Evolutionary conservation across 2,113 vertebrate species (phyloP).

Genomic region (Apaloderma vittatum): DNA sequence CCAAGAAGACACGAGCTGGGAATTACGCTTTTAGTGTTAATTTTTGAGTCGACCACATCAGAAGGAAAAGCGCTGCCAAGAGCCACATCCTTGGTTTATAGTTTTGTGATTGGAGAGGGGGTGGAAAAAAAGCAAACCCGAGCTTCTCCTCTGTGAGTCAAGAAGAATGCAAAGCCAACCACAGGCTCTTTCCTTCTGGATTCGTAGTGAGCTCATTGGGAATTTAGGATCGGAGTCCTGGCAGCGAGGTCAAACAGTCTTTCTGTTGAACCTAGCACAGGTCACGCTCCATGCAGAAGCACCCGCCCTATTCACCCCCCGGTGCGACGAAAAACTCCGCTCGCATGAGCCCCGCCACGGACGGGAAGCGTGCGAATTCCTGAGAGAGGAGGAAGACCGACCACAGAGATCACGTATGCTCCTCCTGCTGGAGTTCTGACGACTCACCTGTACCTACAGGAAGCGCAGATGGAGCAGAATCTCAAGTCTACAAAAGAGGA

Average conservation of each 20-base stretch:
- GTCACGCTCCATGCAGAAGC: not conserved
- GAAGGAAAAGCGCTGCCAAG: not conserved
- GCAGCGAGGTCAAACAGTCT: not conserved
- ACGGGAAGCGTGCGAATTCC: not conserved
- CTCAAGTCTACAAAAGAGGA: not conserved
- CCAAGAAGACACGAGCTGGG: not conserved
- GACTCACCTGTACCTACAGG: not conserved
- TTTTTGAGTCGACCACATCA: constrained; percentile 16
- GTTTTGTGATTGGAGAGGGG: not conserved
- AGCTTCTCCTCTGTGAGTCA: not conserved
- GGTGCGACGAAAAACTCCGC: accelerated
- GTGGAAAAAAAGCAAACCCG: not conserved
- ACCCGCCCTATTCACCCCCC: not conserved
- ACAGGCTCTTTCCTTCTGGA: not conserved
- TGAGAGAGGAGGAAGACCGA: not conserved
- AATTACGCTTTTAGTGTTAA: not conserved
- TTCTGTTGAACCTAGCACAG: not conserved
- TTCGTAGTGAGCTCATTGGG: constrained; percentile 2
- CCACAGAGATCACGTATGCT: not conserved
- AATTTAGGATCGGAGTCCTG: not conserved
- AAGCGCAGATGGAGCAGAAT: not conserved
- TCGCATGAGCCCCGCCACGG: not conserved
- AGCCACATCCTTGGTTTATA: not conserved
- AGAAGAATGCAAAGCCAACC: not conserved
- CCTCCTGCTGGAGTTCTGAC: not conserved